Base-by-base conservation (phyloP, 2,113 vertebrate species). In the Motacilla tschutschensis region DNA sequence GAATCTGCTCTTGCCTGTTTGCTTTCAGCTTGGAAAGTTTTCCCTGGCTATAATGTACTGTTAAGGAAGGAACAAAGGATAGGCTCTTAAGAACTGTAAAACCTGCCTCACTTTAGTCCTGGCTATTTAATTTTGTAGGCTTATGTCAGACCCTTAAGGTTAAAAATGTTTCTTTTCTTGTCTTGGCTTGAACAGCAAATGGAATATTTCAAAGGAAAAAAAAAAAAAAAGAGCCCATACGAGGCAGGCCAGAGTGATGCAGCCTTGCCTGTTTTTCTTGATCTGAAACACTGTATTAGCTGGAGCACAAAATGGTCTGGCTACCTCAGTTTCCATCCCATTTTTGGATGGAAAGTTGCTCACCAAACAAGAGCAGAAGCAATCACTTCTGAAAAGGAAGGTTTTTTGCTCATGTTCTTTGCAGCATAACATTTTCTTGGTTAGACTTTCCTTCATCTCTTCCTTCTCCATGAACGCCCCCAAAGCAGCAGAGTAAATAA, bases 141-240 rank as follows among this genome's bases (percentile, higher is more conserved):
- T 93, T 93, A 64, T 90, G 57, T 83, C 69, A 93, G 46, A 77
- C 46, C 14, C 19, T 69, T 59, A 80, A 94, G 82, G 65, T 90
- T 88, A 83, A 62, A 91, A 91, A 82, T 70, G 62, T 90, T 89
- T 89, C 70, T 83, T 79, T 78, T 91, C 87, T 93, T 90, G 89
- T 74, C 92, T 90, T 91, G 89, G 79, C 87, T 80, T 90, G 81
- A 89, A 65, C 3, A 70, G 36, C 64, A 88, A 87, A 89, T 89
- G 54, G 82, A 95, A 89, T 76, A 50, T 66, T 90, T 87, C 69
- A 91, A 74, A 91, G 55, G 10, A 31, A n/a, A 69, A 82, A 53
- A 47, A 60, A 55, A 66, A 24, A 57, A 48, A 60, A 51, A 5
- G 1, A 72, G 21, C n/a, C 71, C 18, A 31, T 79, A 79, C 0